These are phyloP conservation scores for Steinernema hermaphroditum DNA, from an alignment of 2,888 invertebrate genomes.

Conservation along the genomic window DNA sequence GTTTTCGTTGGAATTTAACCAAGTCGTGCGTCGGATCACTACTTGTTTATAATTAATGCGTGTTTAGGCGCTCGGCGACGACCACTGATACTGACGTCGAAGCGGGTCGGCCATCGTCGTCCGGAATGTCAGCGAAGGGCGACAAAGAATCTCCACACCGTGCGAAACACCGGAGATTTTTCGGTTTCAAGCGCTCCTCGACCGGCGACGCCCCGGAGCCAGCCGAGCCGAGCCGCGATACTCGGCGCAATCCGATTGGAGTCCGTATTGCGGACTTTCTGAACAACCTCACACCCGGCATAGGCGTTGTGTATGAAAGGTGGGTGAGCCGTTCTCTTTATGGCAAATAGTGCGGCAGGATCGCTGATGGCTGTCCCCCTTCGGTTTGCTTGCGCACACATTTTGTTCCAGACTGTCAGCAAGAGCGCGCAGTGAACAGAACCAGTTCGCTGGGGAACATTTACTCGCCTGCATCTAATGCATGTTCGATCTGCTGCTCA, in stretches of 20 bases:
- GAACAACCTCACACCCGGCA: conserved; percentile 21
- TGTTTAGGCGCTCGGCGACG: conserved; percentile 4
- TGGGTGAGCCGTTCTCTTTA: background rate
- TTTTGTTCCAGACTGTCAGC: background rate
- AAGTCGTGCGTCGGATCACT: no score
- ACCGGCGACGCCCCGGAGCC: background rate
- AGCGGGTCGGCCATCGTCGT: conserved; percentile 21
- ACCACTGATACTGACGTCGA: background rate
- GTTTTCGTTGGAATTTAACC: no score
- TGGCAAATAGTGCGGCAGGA: no score
- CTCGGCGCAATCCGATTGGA: background rate
- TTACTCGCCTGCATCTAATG: conserved; percentile 12
- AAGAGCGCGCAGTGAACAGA: conserved; percentile 13
- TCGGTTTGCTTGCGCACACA: background rate
- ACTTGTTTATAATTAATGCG: no score
- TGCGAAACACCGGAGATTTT: background rate
- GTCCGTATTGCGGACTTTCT: conserved; percentile 19
- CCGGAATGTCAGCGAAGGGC: background rate
- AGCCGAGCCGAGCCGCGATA: background rate
- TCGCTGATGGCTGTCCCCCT: background rate
- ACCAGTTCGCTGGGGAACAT: conserved; percentile 29
- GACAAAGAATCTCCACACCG: conserved; percentile 9
- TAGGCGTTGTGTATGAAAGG: conserved; percentile 20
- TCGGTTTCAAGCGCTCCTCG: conserved; percentile 17
- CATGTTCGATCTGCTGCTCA: conserved; percentile 14